Conservation (phyloP, 2,113 vertebrate genomes). For the Ailurus styani region DNA sequence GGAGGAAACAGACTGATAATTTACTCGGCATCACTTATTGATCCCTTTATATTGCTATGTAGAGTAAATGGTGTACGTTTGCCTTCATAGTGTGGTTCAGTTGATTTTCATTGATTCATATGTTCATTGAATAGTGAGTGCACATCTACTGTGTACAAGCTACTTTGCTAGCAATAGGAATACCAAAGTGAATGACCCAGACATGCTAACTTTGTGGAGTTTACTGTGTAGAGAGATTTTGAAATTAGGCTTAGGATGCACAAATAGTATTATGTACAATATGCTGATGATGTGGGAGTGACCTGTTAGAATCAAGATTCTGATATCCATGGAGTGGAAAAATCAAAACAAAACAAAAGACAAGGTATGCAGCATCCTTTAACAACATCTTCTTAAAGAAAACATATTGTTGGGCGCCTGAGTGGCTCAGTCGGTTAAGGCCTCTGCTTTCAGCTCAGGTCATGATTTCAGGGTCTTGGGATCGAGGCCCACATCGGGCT, state of each 20-base stretch:
- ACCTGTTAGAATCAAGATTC: not conserved
- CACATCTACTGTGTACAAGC: not conserved
- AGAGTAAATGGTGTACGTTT: not conserved
- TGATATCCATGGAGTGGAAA: not conserved
- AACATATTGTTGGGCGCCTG: not conserved
- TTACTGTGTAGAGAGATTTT: not conserved
- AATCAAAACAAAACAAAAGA: not conserved
- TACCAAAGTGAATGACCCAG: not conserved
- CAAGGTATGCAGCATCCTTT: not conserved
- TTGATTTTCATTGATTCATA: conserved; percentile 23
- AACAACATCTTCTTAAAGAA: not conserved
- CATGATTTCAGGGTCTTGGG: too few relatives aligned
- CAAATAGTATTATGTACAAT: not conserved
- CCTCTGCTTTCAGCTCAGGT: too few relatives aligned
- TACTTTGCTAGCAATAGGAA: not conserved
- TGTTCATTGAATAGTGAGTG: not conserved
- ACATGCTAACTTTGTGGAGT: not conserved
- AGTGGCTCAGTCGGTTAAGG: too few relatives aligned
- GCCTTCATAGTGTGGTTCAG: not conserved
- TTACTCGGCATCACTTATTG: not conserved
- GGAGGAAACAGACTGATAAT: not conserved
- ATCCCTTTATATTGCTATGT: not conserved
- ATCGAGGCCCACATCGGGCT: too few relatives aligned
- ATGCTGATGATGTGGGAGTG: not conserved
- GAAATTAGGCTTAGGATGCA: not conserved